Evolutionary conservation across 1,140 invertebrate species (phyloP), one percentile per base, ranked within the genome.

Genomic region (Macrobrachium rosenbergii): DNA sequence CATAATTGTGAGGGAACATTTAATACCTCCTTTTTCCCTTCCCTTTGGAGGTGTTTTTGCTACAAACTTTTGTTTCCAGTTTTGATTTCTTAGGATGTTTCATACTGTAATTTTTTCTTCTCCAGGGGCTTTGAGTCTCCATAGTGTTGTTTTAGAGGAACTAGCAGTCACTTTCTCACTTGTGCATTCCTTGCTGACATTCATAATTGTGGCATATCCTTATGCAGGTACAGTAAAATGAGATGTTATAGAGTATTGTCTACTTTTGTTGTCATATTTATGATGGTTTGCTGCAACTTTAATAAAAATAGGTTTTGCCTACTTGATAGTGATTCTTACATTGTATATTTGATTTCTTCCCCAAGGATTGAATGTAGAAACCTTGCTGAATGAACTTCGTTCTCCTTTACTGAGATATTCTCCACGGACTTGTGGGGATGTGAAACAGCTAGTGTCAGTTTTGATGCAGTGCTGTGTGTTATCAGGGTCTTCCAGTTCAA

Each of bases 371-470:
- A 64, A 64, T 19, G 78, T 87, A 7, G 84, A 79, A 58, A 80
- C 85, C 17, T 58, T 87, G 58, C 52, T 87, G 69, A 87, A 80
- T 87, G 85, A 87, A 37, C 59, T 87, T 23, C 52, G 85, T 58
- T 80, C 77, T 0, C 85, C 85, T n/a, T 62, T 87, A 28, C 62
- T 87, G 37, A 52, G 76, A 16, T 87, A 87, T 69, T 87, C 78
- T 17, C 85, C 85, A 14, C 59, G 52, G 23, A 87, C 85, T 23
- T 87, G 85, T 63, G 69, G 69, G 12, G 77, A 87, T 23, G 85
- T 87, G 17, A 87, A 87, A 37, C 85, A 87, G n/a, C 85, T 87
- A 16, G 85, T 87, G 59, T 87, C 85, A 58, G 85, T 87, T 37
- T 75, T 87, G 85, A 67, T 87, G 5, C 85, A 87, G 69, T 87